Evolutionary conservation across 2,888 invertebrate species (phyloP).

Genomic region (Tetragonisca angustula): DNA sequence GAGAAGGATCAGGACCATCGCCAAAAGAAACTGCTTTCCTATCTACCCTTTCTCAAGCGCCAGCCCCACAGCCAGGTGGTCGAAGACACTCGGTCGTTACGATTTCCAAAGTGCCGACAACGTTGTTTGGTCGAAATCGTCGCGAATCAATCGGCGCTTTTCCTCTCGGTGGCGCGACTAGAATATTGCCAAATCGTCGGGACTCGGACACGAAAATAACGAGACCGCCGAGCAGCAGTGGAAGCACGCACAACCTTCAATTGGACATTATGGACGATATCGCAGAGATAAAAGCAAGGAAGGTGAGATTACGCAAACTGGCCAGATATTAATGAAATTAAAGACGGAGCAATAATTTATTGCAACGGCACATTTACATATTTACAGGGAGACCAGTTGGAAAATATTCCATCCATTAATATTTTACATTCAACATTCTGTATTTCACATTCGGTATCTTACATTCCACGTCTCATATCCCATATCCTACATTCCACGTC

Average conservation of each 20-base stretch:
- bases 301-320: slow-evolving; percentile 78
- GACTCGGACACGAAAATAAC: slow-evolving; percentile 84
- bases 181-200: slow-evolving; percentile 84
- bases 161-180: slow-evolving; percentile 85
- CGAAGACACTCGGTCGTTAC: slow-evolving; percentile 94
- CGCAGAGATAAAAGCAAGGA: slow-evolving; percentile 88
- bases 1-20: slow-evolving; percentile 90
- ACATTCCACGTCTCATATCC: too few relatives aligned
- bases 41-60: slow-evolving; percentile 91
- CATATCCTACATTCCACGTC: too few relatives aligned
- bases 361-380: too few relatives aligned
- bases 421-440: too few relatives aligned
- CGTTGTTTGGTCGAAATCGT: slow-evolving; percentile 91
- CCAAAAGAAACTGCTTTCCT: slow-evolving; percentile 93
- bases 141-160: slow-evolving; percentile 93
- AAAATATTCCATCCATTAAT: too few relatives aligned
- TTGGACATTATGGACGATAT: slow-evolving; percentile 96
- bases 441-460: too few relatives aligned
- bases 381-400: too few relatives aligned
- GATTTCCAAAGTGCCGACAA: slow-evolving; percentile 92
- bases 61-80: slow-evolving; percentile 90
- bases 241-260: slow-evolving; percentile 93
- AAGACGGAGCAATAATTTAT: too few relatives aligned
- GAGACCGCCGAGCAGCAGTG: slow-evolving; percentile 91
- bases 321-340: too few relatives aligned